phyloP scores from a whole-genome alignment of 2,797 vertebrate species.

The Pseudochirops corinnae region DNA sequence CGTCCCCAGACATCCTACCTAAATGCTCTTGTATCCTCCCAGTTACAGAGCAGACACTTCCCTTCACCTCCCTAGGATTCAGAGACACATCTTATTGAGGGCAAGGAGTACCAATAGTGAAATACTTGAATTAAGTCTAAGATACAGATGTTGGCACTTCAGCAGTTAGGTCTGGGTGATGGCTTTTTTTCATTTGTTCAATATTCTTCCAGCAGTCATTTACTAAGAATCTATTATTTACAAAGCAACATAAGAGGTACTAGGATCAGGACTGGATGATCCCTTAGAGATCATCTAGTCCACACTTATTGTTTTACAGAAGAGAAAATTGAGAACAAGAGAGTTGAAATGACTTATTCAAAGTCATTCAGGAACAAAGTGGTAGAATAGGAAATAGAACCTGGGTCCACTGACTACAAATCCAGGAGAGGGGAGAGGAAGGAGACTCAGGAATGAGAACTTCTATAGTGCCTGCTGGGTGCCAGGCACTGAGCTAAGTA shows the following conservation, averaged over 20 bases:
- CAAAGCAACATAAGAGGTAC: not conserved
- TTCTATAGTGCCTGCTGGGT: not conserved
- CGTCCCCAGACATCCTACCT: not conserved
- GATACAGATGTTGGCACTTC: not conserved
- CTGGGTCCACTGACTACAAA: not conserved
- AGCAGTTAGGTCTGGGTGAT: not conserved
- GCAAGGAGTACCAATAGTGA: not conserved
- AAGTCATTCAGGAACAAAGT: not conserved
- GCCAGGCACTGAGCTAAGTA: not conserved
- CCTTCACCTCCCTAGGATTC: too few species aligned
- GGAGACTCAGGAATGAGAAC: not conserved
- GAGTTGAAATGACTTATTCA: not conserved
- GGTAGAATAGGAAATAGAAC: not conserved
- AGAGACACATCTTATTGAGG: not conserved
- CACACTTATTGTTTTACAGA: not conserved
- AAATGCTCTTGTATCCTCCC: not conserved
- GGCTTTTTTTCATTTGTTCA: not conserved
- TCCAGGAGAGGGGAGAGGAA: not conserved
- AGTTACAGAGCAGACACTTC: not conserved
- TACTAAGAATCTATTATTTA: not conserved
- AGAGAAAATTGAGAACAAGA: not conserved
- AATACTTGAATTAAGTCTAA: not conserved
- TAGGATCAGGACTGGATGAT: not conserved
- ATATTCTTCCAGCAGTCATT: not conserved
- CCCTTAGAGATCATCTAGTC: not conserved